Conservation (phyloP, 2,797 vertebrate genomes). For the Hippoglossus hippoglossus region DNA sequence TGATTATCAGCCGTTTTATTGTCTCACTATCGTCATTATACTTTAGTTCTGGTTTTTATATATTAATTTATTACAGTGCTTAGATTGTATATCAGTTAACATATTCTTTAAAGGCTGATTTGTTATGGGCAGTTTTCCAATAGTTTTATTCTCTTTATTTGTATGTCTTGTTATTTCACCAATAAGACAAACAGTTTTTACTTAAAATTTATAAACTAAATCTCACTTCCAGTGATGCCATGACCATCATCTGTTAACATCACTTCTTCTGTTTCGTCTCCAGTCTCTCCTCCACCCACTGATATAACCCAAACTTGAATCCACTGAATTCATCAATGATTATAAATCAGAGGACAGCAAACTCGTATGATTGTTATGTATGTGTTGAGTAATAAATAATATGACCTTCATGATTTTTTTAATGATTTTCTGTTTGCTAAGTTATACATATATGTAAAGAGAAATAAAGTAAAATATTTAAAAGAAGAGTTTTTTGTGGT, state of each 20-base stretch:
- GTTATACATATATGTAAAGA: conserved; percentile 53
- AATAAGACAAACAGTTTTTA: neutral
- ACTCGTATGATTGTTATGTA: conserved; percentile 1
- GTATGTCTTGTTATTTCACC: neutral
- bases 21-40: conserved; percentile 2
- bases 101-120: neutral
- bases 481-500: neutral
- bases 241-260: neutral
- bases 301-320: neutral
- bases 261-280: neutral
- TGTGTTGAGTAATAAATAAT: conserved; percentile 27
- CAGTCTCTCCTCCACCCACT: neutral
- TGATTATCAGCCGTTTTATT: neutral
- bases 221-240: no score
- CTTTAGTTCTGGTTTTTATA: neutral
- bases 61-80: conserved; percentile 22
- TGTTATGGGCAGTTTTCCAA: neutral
- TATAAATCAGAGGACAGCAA: neutral
- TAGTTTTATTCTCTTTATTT: neutral
- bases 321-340: neutral
- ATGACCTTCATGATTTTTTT: conserved; percentile 36
- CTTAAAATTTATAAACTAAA: neutral
- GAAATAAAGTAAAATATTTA: conserved; percentile 57
- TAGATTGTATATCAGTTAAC: conserved; percentile 1
- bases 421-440: conserved; percentile 54